phyloP scores from a whole-genome alignment of 2,113 vertebrate genomes.

The Silurus meridionalis region DNA sequence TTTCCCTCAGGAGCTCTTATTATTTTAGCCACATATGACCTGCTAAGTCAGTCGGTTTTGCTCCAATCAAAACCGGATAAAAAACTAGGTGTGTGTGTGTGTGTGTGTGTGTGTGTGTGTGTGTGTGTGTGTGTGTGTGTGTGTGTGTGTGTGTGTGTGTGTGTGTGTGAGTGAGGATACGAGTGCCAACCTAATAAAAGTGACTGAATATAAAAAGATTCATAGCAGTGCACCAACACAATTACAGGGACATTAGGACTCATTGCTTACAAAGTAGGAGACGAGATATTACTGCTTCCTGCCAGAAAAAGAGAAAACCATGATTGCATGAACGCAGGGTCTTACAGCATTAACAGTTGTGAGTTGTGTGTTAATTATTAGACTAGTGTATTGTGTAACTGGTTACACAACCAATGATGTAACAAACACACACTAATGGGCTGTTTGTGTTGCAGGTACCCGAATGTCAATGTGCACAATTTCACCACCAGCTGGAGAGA shows the following conservation, averaged over 20 bases:
- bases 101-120: too few species aligned
- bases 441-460: conserved; percentile 76
- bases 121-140: too few species aligned
- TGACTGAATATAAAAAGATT: background rate
- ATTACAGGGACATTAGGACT: background rate
- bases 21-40: too few species aligned
- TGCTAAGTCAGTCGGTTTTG: too few species aligned
- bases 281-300: background rate
- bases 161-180: background rate
- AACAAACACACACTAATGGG: background rate
- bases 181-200: background rate
- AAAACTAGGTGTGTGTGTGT: too few species aligned
- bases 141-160: too few species aligned
- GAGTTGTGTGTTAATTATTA: background rate
- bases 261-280: background rate
- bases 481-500: conserved; percentile 96
- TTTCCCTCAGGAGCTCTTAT: too few species aligned
- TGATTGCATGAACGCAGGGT: too few species aligned
- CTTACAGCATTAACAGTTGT: background rate
- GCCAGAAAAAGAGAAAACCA: background rate
- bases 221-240: too few species aligned
- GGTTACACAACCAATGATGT: background rate
- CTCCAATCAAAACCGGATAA: too few species aligned
- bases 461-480: conserved; percentile 93
- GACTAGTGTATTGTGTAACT: background rate